phyloP scores from a whole-genome alignment of 2,888 invertebrate genomes.

The Buathra laborator region DNA sequence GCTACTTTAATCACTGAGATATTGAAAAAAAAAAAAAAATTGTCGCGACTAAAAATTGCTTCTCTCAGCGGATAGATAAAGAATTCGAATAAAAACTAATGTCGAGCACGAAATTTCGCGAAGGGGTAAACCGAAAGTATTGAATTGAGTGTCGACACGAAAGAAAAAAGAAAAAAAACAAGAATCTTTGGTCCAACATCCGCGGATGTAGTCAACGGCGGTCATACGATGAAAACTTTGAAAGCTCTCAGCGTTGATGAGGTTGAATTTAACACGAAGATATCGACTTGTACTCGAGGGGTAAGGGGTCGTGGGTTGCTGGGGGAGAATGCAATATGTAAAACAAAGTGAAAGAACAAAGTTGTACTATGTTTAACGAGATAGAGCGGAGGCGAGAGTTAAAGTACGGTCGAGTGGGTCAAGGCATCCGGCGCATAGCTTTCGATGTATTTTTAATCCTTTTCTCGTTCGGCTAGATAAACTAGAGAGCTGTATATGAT shows the following conservation, averaged over 20 bases:
- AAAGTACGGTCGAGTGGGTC: conserved; percentile 21
- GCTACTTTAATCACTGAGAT: too few relatives aligned
- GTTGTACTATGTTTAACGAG: conserved; percentile 10
- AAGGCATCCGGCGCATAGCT: neutral
- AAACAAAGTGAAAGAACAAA: neutral
- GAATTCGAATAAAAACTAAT: too few relatives aligned
- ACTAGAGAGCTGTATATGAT: conserved; percentile 7
- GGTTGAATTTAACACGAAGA: neutral
- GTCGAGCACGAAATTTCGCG: too few relatives aligned
- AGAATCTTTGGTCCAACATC: neutral
- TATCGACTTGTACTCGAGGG: neutral
- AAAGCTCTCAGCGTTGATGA: neutral
- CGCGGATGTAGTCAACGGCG: neutral
- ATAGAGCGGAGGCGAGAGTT: neutral
- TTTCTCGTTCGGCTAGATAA: conserved; percentile 23
- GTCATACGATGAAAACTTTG: neutral
- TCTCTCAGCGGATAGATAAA: too few relatives aligned
- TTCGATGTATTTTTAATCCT: conserved; percentile 28
- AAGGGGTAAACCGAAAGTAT: too few relatives aligned
- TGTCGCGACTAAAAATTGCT: too few relatives aligned
- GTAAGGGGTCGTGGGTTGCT: neutral
- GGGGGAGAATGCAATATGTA: neutral
- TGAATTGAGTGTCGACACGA: neutral
- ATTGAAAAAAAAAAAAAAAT: too few relatives aligned
- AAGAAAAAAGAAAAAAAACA: neutral